Evolutionary conservation across 2,113 vertebrate genomes (phyloP).

Genomic region (Arenaria interpres): DNA sequence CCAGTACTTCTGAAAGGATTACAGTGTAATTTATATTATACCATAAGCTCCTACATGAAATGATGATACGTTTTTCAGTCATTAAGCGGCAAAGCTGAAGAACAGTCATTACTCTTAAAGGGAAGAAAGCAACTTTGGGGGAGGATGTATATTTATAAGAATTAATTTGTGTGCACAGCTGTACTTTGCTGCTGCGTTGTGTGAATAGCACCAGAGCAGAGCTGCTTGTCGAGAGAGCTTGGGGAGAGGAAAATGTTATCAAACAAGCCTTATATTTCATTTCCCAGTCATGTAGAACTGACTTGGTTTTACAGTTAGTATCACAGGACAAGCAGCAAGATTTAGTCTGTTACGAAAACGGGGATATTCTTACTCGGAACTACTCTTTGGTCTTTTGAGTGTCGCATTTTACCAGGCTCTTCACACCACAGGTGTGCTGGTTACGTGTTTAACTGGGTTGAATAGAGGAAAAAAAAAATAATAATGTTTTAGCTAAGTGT

Average conservation of each 20-base stretch:
- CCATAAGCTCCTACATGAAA: neutral
- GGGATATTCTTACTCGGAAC: neutral
- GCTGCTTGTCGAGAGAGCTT: constrained; percentile 72
- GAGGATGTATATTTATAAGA: neutral
- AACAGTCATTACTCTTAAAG: neutral
- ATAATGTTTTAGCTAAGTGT: constrained; percentile 3
- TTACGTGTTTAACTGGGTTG: neutral
- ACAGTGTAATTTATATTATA: neutral
- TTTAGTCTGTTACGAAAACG: neutral
- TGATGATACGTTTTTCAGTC: constrained; percentile 12
- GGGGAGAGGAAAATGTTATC: constrained; percentile 44
- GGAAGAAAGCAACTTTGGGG: neutral
- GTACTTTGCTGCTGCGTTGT: constrained; percentile 48
- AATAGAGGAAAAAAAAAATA: neutral
- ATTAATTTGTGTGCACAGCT: constrained; percentile 43
- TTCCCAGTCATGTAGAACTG: constrained; percentile 44
- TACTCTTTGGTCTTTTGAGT: neutral
- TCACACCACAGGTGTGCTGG: neutral
- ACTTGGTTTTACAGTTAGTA: constrained; percentile 56
- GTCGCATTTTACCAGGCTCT: neutral
- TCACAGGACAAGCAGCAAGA: neutral
- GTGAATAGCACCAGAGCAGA: constrained; percentile 39
- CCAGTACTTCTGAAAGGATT: neutral
- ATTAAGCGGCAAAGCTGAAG: neutral
- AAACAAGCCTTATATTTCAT: constrained; percentile 51